Evolutionary conservation across 2,888 invertebrate species (phyloP).

Genomic region (Calliscelio sp.): DNA sequence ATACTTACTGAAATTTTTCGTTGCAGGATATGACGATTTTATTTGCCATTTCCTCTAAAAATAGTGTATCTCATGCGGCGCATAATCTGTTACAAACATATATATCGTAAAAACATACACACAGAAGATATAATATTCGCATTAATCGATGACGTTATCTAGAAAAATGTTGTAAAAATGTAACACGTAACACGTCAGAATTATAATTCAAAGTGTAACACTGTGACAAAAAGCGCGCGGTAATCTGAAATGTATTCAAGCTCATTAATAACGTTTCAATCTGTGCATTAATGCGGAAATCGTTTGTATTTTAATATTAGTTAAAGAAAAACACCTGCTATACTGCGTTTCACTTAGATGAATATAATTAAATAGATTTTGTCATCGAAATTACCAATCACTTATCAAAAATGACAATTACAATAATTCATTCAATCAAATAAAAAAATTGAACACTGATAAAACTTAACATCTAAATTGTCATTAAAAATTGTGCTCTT

Average conservation of each 20-base stretch:
- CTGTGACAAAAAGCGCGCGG: slow-evolving; percentile 28
- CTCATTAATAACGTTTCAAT: slow-evolving; percentile 34
- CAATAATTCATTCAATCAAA: not conserved
- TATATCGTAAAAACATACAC: not conserved
- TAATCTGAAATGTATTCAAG: slow-evolving; percentile 39
- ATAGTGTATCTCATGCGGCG: not conserved
- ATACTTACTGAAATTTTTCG: too few relatives aligned
- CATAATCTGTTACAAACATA: slow-evolving; percentile 30
- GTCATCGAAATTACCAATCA: too few relatives aligned
- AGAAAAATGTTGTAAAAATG: slow-evolving; percentile 2
- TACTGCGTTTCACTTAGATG: slow-evolving; percentile 16
- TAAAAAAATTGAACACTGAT: too few relatives aligned
- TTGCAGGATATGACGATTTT: too few relatives aligned
- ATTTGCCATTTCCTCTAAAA: slow-evolving; percentile 1
- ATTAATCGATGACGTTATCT: slow-evolving; percentile 13
- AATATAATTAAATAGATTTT: not conserved
- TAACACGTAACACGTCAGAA: slow-evolving; percentile 30
- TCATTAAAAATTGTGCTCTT: too few relatives aligned
- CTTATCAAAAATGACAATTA: too few relatives aligned
- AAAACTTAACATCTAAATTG: too few relatives aligned
- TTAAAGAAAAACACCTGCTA: slow-evolving; percentile 40
- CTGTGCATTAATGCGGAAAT: slow-evolving; percentile 49
- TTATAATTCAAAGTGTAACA: slow-evolving; percentile 36
- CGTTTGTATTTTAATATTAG: slow-evolving; percentile 32
- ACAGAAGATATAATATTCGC: not conserved